Conservation (phyloP, 2,797 vertebrate species). For the Oophaga sylvatica region DNA sequence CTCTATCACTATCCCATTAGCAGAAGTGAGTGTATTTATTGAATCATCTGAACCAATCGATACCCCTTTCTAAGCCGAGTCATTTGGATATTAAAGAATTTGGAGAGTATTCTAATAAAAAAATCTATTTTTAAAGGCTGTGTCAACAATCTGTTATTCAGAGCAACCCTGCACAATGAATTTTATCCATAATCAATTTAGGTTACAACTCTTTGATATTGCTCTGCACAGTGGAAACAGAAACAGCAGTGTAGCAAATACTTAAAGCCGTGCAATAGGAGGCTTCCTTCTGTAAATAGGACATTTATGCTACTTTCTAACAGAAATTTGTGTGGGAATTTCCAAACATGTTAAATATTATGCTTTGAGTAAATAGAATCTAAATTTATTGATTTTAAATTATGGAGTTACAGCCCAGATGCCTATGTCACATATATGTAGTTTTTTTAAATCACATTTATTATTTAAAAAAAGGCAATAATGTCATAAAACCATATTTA, state of each 20-base stretch:
- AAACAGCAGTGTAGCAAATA: not conserved
- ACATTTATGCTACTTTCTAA: too few species aligned
- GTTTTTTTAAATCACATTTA: too few species aligned
- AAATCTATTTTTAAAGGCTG: slow-evolving; percentile 10
- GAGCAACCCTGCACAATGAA: not conserved
- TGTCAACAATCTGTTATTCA: slow-evolving; percentile 14
- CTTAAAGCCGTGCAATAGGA: not conserved
- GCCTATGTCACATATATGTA: too few species aligned
- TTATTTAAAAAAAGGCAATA: too few species aligned
- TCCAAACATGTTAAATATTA: too few species aligned
- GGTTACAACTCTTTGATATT: not conserved
- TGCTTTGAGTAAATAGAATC: too few species aligned
- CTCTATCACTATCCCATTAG: slow-evolving; percentile 9
- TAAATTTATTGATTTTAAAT: too few species aligned
- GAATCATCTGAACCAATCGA: slow-evolving; percentile 15
- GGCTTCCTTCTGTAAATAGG: not conserved
- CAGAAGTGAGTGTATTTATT: not conserved
- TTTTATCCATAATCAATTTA: not conserved
- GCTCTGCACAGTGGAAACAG: not conserved
- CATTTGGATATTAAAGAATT: slow-evolving; percentile 21
- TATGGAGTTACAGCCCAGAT: too few species aligned
- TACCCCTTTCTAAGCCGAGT: not conserved
- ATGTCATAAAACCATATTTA: too few species aligned
- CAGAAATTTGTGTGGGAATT: too few species aligned
- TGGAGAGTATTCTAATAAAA: slow-evolving; percentile 1